Evolutionary conservation across 2,113 vertebrate species (phyloP).

Genomic region (Nannospalax galili): DNA sequence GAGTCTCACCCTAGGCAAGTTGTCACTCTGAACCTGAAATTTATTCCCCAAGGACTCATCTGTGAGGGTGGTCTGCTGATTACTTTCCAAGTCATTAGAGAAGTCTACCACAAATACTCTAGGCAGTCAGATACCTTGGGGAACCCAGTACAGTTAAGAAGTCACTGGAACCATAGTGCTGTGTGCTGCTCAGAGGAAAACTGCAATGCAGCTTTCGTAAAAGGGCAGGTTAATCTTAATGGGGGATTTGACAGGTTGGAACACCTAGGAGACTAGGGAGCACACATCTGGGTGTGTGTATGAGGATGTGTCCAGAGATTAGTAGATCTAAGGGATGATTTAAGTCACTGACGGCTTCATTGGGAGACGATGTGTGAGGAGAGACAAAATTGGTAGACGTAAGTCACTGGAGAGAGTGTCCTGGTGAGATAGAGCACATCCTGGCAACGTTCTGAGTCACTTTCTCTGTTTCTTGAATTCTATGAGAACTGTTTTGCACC

Average conservation of each 20-base stretch:
- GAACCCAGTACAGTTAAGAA: background rate
- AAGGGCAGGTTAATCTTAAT: background rate
- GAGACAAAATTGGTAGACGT: background rate
- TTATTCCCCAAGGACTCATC: background rate
- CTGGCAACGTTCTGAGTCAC: too few species aligned
- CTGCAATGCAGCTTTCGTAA: background rate
- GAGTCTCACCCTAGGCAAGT: background rate
- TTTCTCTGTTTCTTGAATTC: background rate
- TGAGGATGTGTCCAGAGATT: background rate
- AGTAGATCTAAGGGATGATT: background rate
- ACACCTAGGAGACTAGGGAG: background rate
- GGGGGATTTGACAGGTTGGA: background rate
- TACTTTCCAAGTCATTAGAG: background rate
- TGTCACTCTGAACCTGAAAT: background rate
- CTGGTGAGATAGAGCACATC: background rate
- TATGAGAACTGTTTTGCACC: background rate
- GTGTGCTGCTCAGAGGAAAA: background rate
- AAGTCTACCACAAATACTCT: background rate
- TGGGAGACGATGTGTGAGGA: accelerated
- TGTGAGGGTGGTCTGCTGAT: background rate
- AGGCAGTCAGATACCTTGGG: background rate
- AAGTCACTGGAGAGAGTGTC: background rate
- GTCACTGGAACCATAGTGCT: background rate
- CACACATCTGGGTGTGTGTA: too few species aligned
- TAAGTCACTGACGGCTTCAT: background rate